phyloP scores from a whole-genome alignment of 2,113 vertebrate genomes.

The Rhegmatorhina hoffmannsi region DNA sequence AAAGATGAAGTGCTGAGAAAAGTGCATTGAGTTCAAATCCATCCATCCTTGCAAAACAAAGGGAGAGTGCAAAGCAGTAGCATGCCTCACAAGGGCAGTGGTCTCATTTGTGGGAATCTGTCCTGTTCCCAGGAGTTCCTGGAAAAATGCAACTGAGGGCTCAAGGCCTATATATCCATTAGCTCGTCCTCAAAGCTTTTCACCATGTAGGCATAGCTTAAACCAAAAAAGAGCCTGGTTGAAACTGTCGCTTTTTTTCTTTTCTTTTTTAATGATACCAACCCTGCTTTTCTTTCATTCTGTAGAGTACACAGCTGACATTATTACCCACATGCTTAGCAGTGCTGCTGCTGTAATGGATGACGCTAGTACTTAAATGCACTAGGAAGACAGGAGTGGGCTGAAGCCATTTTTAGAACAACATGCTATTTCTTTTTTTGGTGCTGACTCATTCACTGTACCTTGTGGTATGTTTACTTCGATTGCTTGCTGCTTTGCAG shows the following conservation, averaged over 20 bases:
- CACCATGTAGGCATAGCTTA: neutral
- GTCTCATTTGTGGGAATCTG: neutral
- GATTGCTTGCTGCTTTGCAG: conserved; percentile 10
- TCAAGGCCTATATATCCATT: neutral
- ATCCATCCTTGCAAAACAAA: neutral
- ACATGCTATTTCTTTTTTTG: conserved; percentile 52
- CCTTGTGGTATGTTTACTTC: conserved; percentile 45
- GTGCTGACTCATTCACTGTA: conserved; percentile 64
- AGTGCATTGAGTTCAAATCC: neutral
- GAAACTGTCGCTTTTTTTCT: neutral
- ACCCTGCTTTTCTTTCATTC: neutral
- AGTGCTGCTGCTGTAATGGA: neutral
- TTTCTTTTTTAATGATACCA: neutral
- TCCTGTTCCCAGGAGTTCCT: neutral
- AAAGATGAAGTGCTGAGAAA: neutral
- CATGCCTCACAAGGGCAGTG: neutral
- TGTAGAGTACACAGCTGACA: conserved; percentile 8
- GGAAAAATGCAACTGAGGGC: neutral
- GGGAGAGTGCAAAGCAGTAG: neutral
- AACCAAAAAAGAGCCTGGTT: neutral
- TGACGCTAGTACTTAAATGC: conserved; percentile 24
- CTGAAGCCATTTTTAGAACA: conserved; percentile 58
- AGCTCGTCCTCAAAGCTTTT: neutral
- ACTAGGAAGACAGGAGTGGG: conserved; percentile 52
- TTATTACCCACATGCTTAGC: conserved; percentile 16